phyloP scores from a whole-genome alignment of 2,797 vertebrate species.

The Hapalemur alaotrensis region DNA sequence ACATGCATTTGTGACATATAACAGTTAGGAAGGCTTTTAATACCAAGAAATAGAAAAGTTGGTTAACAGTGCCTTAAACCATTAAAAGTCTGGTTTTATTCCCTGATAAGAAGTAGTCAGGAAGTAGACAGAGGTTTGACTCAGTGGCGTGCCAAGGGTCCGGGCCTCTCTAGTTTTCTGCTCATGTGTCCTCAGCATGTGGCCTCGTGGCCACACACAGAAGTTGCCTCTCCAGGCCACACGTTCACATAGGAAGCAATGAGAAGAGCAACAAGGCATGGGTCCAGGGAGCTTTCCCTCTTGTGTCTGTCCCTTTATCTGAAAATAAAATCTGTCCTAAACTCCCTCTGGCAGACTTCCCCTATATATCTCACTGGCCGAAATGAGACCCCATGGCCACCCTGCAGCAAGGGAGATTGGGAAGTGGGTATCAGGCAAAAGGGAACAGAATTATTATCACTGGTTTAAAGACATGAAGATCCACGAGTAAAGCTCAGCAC shows the following conservation, averaged over 20 bases:
- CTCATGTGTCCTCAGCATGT: background rate
- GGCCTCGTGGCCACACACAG: background rate
- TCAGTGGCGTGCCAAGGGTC: background rate
- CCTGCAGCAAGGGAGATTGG: background rate
- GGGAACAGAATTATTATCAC: background rate
- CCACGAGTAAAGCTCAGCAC: background rate
- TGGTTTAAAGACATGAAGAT: background rate
- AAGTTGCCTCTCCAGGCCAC: background rate
- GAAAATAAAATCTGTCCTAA: constrained; percentile 28
- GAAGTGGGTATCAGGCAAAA: background rate
- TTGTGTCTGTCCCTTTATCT: background rate
- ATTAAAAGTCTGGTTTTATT: background rate
- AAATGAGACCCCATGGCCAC: background rate
- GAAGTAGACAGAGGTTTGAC: background rate
- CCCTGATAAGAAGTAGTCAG: background rate
- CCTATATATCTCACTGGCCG: background rate
- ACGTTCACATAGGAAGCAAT: background rate
- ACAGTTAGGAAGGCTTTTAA: background rate
- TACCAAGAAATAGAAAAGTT: background rate
- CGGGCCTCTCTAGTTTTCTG: background rate
- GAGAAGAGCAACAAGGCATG: background rate
- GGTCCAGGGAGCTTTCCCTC: background rate
- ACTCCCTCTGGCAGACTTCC: background rate
- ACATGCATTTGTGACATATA: background rate
- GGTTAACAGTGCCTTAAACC: background rate